phyloP scores from a whole-genome alignment of 2,797 vertebrate species.

The Dicrostonyx torquatus region DNA sequence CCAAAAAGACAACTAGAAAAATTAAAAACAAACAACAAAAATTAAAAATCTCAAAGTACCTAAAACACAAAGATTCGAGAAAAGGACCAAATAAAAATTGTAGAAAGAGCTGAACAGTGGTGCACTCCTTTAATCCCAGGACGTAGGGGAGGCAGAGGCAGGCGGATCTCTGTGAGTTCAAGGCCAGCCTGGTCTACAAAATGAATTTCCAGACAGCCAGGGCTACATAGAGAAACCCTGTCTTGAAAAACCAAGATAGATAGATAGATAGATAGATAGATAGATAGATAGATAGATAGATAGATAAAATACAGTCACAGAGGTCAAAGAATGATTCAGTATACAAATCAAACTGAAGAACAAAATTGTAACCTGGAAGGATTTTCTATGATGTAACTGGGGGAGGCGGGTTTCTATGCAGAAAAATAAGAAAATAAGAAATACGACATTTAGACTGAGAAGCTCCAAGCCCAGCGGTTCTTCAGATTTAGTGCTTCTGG shows the following conservation, averaged over 20 bases:
- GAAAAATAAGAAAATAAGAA: background rate
- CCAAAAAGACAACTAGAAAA: background rate
- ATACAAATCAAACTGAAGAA: background rate
- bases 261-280: too few species aligned
- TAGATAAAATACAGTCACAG: background rate
- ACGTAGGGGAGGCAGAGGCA: background rate
- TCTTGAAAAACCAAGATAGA: background rate
- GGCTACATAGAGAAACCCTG: background rate
- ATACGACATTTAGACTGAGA: background rate
- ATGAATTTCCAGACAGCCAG: background rate
- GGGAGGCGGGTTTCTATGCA: background rate
- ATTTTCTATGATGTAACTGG: background rate
- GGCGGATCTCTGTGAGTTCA: background rate
- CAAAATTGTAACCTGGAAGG: background rate
- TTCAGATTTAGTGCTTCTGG: constrained; percentile 7
- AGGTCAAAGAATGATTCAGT: background rate
- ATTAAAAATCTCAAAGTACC: background rate
- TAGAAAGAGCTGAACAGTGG: background rate
- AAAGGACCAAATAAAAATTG: constrained; percentile 42
- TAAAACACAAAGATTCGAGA: background rate
- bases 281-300: background rate
- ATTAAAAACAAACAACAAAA: background rate
- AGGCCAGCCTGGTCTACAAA: background rate
- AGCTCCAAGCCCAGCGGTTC: too few species aligned
- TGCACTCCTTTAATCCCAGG: background rate